Conservation (phyloP, 2,113 vertebrate genomes). For the Campylomormyrus numenius region DNA sequence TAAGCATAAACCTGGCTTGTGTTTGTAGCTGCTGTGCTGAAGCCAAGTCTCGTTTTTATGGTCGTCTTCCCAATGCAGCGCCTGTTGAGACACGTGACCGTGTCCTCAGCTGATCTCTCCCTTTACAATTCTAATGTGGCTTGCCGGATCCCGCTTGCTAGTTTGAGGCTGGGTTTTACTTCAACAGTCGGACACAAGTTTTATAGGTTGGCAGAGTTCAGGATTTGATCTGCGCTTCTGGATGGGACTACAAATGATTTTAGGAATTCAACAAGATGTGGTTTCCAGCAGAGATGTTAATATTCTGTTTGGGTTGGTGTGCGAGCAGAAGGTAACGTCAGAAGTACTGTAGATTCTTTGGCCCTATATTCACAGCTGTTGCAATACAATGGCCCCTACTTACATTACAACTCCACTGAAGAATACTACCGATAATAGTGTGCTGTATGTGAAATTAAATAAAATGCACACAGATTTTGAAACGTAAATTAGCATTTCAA, state of each 20-base stretch:
- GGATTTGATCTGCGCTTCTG: background rate
- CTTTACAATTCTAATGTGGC: slow-evolving; percentile 33
- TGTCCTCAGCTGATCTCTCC: background rate
- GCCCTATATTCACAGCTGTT: background rate
- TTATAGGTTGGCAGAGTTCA: background rate
- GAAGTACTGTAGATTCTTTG: background rate
- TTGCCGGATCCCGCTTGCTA: background rate
- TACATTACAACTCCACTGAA: background rate
- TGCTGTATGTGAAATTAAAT: background rate
- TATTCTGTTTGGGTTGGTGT: background rate
- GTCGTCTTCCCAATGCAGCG: background rate
- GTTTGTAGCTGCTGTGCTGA: background rate
- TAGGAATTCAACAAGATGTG: background rate
- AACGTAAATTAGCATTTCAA: background rate
- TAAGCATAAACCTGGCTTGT: background rate
- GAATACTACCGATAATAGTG: background rate
- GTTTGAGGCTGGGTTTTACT: background rate
- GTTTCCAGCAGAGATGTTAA: background rate
- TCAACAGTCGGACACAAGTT: background rate
- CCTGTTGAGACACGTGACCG: background rate
- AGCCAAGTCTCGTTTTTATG: background rate
- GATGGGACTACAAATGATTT: background rate
- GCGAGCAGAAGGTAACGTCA: background rate
- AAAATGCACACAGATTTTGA: background rate
- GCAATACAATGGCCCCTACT: background rate